These are phyloP conservation scores for Tineola bisselliella DNA, from an alignment of 2,888 invertebrate species.

Conservation along the genomic window DNA sequence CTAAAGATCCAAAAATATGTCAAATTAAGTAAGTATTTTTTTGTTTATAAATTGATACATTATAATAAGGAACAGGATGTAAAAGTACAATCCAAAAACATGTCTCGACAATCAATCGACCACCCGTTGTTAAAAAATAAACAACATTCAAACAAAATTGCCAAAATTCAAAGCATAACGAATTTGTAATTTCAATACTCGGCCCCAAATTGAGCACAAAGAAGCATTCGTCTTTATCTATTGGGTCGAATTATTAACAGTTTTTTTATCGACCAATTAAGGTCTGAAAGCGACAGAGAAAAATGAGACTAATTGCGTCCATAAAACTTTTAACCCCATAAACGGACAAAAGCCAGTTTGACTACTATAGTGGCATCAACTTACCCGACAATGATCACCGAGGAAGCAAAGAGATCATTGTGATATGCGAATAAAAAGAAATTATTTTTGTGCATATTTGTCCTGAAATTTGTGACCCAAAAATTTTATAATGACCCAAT, in stretches of 20 bases:
- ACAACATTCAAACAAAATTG: not conserved
- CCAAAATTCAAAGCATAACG: not conserved
- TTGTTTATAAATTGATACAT: no score
- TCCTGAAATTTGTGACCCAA: conserved; percentile 7
- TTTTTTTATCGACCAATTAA: conserved; percentile 20
- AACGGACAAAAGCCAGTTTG: conserved; percentile 21
- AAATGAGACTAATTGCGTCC: conserved; percentile 42
- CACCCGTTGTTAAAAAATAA: not conserved
- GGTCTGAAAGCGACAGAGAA: conserved; percentile 18
- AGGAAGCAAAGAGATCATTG: conserved; percentile 31
- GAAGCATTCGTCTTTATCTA: conserved; percentile 16
- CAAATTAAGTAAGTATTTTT: conserved; percentile 40
- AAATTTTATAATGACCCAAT: not conserved
- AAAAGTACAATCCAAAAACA: not conserved
- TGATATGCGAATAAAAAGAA: conserved; percentile 38
- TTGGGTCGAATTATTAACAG: conserved; percentile 20
- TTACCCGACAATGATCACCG: conserved; percentile 16
- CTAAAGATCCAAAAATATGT: conserved; percentile 46
- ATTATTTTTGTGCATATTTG: conserved; percentile 21
- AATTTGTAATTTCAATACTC: conserved; percentile 2
- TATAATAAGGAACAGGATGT: not conserved
- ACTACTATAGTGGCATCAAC: conserved; percentile 19
- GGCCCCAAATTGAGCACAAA: not conserved
- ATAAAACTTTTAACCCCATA: conserved; percentile 29
- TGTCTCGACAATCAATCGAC: conserved; percentile 14